Conservation (phyloP, 1,140 invertebrate genomes). For the Leptopilina clavipes region DNA sequence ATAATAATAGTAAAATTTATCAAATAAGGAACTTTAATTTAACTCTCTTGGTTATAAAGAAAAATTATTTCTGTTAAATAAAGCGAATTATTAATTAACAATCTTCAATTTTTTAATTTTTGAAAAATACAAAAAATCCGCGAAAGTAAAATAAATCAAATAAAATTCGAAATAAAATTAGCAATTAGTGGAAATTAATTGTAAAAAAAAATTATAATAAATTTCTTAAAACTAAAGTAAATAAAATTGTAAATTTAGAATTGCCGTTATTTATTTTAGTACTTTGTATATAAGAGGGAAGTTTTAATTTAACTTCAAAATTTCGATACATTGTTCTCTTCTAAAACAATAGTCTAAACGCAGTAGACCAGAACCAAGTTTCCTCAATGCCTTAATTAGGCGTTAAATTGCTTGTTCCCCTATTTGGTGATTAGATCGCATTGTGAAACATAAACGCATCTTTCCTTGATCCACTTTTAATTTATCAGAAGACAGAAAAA, state of each 20-base stretch:
- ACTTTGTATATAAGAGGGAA: neutral
- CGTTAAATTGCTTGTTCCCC: neutral
- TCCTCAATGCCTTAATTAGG: neutral
- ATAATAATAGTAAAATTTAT: too few species aligned
- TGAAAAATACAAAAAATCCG: too few species aligned
- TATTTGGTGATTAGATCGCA: slow-evolving; percentile 6
- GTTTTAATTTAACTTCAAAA: neutral
- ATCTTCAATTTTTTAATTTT: too few species aligned
- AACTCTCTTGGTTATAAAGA: too few species aligned
- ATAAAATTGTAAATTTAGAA: neutral
- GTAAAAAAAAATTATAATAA: neutral
- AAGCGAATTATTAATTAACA: too few species aligned
- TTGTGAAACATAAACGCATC: neutral
- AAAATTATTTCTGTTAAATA: too few species aligned
- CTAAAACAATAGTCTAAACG: neutral
- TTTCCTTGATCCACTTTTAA: slow-evolving; percentile 14
- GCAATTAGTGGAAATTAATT: neutral
- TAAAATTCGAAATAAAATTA: too few species aligned
- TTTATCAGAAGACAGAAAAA: neutral
- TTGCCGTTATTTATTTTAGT: too few species aligned
- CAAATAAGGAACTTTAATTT: too few species aligned
- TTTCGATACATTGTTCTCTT: neutral
- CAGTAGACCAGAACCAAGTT: neutral
- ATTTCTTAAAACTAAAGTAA: neutral
- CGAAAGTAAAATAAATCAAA: too few species aligned